These are phyloP conservation scores for Asbolus verrucosus DNA, from an alignment of 1,140 invertebrate genomes.

Conservation along the genomic window DNA sequence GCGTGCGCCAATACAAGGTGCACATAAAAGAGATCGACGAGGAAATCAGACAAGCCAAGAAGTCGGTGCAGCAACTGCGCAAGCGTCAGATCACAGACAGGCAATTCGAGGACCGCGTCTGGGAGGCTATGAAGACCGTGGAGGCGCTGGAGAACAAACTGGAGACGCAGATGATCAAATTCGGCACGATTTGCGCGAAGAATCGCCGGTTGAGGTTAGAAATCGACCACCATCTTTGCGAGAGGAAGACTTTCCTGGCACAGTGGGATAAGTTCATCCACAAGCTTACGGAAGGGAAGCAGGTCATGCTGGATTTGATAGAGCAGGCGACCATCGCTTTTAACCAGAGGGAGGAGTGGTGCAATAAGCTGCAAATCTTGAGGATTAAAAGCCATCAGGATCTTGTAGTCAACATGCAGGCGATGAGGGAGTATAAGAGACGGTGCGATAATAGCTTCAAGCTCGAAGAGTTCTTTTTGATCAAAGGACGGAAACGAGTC, in stretches of 20 bases:
- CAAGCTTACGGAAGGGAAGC: conserved; percentile 79
- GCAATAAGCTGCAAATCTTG: conserved; percentile 82
- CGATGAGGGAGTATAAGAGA: conserved; percentile 87
- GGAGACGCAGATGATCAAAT: conserved; percentile 79
- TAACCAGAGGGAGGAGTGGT: conserved; percentile 88
- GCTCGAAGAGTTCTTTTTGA: conserved; percentile 84
- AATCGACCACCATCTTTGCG: conserved; percentile 82
- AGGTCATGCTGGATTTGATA: conserved; percentile 83
- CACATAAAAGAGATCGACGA: conserved; percentile 65
- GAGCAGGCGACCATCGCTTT: conserved; percentile 88
- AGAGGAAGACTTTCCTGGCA: conserved; percentile 68
- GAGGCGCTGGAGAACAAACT: conserved; percentile 77
- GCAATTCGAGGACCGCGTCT: conserved; percentile 67
- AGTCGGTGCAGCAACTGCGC: conserved; percentile 61
- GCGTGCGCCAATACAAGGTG: conserved; percentile 61
- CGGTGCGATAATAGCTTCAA: conserved; percentile 87
- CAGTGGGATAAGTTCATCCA: conserved; percentile 77
- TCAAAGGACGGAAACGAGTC: conserved; percentile 84
- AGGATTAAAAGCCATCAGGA: conserved; percentile 75
- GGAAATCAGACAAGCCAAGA: conserved; percentile 61
- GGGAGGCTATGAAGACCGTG: conserved; percentile 71
- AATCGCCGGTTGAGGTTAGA: conserved; percentile 80
- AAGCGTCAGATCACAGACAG: conserved; percentile 67
- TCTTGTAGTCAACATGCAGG: conserved; percentile 65
- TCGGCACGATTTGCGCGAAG: conserved; percentile 78